Conservation (phyloP, 2,113 vertebrate species). For the Ia io region DNA sequence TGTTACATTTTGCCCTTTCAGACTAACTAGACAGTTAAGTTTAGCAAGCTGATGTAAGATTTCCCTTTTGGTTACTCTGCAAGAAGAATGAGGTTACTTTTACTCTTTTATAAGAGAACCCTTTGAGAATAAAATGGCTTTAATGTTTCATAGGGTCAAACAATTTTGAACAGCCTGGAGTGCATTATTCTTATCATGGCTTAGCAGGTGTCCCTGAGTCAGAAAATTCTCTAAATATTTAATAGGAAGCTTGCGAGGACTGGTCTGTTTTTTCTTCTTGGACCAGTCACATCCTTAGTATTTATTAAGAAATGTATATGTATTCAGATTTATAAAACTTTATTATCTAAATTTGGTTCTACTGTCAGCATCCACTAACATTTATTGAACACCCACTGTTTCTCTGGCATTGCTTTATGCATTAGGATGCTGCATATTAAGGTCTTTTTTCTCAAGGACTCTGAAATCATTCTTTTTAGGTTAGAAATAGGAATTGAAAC, state of each 20-base stretch:
- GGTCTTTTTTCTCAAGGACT: not conserved
- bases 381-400: constrained; percentile 7
- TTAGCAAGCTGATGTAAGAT: constrained; percentile 42
- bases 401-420: constrained; percentile 30
- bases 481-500: constrained; percentile 19
- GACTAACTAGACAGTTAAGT: not conserved
- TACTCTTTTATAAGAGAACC: constrained; percentile 30
- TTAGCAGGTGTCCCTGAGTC: constrained; percentile 49
- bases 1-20: not conserved
- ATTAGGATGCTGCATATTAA: not conserved
- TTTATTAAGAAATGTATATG: constrained; percentile 41
- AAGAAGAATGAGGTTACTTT: constrained; percentile 55
- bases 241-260: constrained; percentile 35
- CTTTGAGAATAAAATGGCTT: constrained; percentile 61
- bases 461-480: constrained; percentile 1
- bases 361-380: not conserved
- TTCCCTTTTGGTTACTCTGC: constrained; percentile 31
- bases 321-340: constrained; percentile 38
- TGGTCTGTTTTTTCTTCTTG: constrained; percentile 13
- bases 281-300: not conserved
- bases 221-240: constrained; percentile 68
- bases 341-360: constrained; percentile 37
- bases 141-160: constrained; percentile 70
- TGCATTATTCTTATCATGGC: constrained; percentile 67
- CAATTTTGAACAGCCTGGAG: constrained; percentile 47